phyloP scores from a whole-genome alignment of 53 echinoderm and acorn worm species.

The Hippasteria phrygiana region DNA sequence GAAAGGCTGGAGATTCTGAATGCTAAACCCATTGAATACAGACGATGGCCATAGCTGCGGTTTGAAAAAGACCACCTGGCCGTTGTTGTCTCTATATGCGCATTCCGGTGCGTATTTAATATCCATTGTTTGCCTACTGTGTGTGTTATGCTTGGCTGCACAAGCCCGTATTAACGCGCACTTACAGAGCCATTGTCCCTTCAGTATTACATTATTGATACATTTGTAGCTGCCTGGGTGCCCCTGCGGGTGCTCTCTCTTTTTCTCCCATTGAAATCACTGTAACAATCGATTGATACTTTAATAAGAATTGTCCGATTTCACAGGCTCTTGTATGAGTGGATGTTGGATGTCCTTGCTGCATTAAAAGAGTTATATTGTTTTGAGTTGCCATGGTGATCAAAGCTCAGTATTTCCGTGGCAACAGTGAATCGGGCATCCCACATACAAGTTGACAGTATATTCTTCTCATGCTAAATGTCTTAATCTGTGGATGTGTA shows the following conservation, averaged over 20 bases:
- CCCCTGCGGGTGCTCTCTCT: conserved; percentile 6
- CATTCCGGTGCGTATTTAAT: too few species aligned
- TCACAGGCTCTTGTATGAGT: not conserved
- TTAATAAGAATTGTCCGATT: not conserved
- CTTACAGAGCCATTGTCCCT: conserved; percentile 19
- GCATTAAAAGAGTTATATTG: not conserved
- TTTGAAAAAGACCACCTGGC: too few species aligned
- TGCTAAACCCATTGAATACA: too few species aligned
- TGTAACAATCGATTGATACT: not conserved
- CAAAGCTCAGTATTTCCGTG: conserved; percentile 29
- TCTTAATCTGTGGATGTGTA: too few species aligned
- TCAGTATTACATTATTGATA: conserved; percentile 38
- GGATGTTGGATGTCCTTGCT: conserved; percentile 7
- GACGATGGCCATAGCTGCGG: too few species aligned
- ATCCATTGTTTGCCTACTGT: not conserved
- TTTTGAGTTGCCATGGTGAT: conserved; percentile 40
- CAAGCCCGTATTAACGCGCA: conserved; percentile 13
- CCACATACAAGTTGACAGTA: not conserved
- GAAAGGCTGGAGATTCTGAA: too few species aligned
- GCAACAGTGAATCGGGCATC: conserved; percentile 15
- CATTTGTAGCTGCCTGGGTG: too few species aligned
- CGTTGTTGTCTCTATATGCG: too few species aligned
- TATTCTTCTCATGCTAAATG: too few species aligned
- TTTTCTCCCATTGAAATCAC: conserved; percentile 26
- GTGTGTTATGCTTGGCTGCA: too few species aligned